Evolutionary conservation across 2,888 invertebrate genomes (phyloP), one percentile per base, ranked within the genome.

Genomic region (Andrena camellia): DNA sequence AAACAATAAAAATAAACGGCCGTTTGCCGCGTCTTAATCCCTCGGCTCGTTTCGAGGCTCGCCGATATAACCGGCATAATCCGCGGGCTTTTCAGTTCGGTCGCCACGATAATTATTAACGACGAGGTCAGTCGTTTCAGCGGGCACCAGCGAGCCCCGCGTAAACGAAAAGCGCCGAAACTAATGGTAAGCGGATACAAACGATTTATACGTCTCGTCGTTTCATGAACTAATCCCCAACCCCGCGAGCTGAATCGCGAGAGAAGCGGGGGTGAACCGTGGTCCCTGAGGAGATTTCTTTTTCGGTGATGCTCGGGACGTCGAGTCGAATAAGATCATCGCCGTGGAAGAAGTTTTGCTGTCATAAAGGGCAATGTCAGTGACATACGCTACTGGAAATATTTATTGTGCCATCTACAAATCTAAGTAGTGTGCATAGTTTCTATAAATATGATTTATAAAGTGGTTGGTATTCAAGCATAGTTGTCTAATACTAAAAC

Each of bases 61-160:
- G 42, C 54, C 74, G 74, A 74, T 68, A 60, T 82, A 84, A 64
- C 68, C 29, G 66, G 33, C 68, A 72, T 86, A 86, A 86, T 86
- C 87, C 84, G 54, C 13, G 66, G 68, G 79, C 73, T 87, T 86
- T 87, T 77, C 87, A 68, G 62, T 62, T 60, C 74, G 84, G 54
- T 63, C 60, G 68, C 54, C 33, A 23, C 73, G 79, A 86, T 89
- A 89, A 89, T 89, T 88, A 90, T 88, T 89, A 89, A 88, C 86
- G 82, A 71, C 75, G 52, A 76, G 52, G 54, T 64, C 33, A 42
- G 63, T 73, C 67, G 33, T 72, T 84, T 83, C 78, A 74, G 60
- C 71, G 48, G 74, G n/a, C 29, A 63, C 35, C 31, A 5, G 6
- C 33, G 26, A 26, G 48, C 50, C 69, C 7, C 42, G 20, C 57